phyloP scores from a whole-genome alignment of 2,113 vertebrate genomes.

The Andinoacara biseriatus region DNA sequence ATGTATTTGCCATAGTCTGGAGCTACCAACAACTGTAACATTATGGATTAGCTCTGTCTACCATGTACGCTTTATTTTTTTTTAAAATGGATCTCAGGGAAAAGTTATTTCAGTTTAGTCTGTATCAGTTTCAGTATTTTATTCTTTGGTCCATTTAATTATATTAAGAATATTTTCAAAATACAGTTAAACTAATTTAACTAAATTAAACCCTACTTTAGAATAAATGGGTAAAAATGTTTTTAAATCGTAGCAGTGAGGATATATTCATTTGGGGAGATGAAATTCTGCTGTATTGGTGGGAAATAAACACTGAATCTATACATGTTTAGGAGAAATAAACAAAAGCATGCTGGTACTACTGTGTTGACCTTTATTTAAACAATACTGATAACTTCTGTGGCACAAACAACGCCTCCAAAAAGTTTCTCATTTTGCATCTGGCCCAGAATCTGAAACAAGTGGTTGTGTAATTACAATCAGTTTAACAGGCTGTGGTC shows the following conservation, averaged over 20 bases:
- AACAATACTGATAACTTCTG: neutral
- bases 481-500: neutral
- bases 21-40: neutral
- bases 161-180: neutral
- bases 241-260: neutral
- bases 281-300: neutral
- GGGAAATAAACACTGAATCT: neutral
- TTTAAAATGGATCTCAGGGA: conserved; percentile 33
- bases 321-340: neutral
- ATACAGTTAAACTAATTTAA: neutral
- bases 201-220: too few relatives aligned
- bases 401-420: neutral
- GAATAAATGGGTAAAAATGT: neutral
- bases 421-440: neutral
- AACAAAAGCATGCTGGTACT: neutral
- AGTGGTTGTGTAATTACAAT: neutral
- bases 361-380: neutral
- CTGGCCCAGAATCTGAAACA: neutral
- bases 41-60: conserved; percentile 28
- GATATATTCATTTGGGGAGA: neutral
- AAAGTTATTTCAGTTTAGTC: neutral
- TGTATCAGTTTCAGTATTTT: neutral
- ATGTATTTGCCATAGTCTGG: neutral
- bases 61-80: conserved; percentile 3
- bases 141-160: neutral